Percentiles rank a stretch among this genome's conserved stretches.
Conservation (phyloP, 2,113 vertebrate species). For the Phaethornis superciliosus region DNA sequence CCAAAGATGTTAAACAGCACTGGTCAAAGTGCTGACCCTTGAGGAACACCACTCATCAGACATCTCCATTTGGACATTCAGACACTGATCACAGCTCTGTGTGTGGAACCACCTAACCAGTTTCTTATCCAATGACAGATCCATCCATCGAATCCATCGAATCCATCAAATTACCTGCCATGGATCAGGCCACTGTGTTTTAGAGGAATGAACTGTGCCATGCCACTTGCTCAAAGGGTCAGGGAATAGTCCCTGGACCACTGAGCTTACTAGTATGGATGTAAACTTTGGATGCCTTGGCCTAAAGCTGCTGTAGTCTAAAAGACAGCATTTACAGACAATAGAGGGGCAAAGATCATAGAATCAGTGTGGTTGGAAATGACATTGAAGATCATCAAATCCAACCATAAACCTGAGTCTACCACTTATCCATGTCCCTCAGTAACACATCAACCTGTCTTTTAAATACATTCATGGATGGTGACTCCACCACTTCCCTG, state of each 20-base stretch:
- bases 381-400: not conserved
- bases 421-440: not conserved
- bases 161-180: not conserved
- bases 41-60: too few species aligned
- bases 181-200: not conserved
- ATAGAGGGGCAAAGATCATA: not conserved
- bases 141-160: too few species aligned
- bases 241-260: not conserved
- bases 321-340: not conserved
- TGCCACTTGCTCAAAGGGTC: not conserved
- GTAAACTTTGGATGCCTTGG: not conserved
- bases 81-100: too few species aligned
- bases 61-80: too few species aligned
- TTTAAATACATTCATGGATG: not conserved
- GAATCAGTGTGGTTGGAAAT: not conserved
- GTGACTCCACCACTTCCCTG: not conserved
- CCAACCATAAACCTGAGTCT: not conserved
- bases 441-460: rapidly evolving
- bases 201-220: not conserved
- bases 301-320: not conserved
- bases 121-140: too few species aligned
- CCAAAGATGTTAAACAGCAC: too few species aligned
- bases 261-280: not conserved
- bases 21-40: too few species aligned
- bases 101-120: too few species aligned